Base-by-base conservation (phyloP, 1,140 invertebrate genomes). In the Lordiphosa clarofinis region DNA sequence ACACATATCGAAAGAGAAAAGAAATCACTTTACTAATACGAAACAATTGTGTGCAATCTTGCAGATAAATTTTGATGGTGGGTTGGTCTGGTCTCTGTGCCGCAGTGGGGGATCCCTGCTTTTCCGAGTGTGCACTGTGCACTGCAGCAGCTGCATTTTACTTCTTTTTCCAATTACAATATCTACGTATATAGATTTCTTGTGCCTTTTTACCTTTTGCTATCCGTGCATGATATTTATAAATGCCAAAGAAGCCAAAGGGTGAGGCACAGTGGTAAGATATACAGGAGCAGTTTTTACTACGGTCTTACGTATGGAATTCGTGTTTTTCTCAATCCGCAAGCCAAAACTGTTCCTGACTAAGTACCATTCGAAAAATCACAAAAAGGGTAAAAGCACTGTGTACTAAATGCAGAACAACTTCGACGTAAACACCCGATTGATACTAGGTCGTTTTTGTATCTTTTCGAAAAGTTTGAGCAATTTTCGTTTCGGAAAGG, bases 41-140 rank as follows among this genome's bases (percentile, higher is more conserved):
- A 78, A 86, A 86, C 78, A 78, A 84, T 84, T 84, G 79, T 84
- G 69, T 73, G 73, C 79, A 84, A 84, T 84, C 78, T 86, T 61
- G 61, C 64, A 73, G 61, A 84, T 86, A 84, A 59, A 61, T 71
- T 61, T 82, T 31, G 68, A 31, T 42, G 66, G 42, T 62, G 49
- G 58, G 24, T 24, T 50, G 24, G 6, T 13, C 21, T 35, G 15
- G 11, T n/a, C n/a, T 39, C 13, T 39, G 52, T 24, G 43, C 42
- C 28, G 15, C 47, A 59, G 56, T 15, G 47, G 33, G 48, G 13
- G 10, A 40, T 38, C 48, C 46, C 55, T 42, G 35, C 11, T 36
- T 15, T 38, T 15, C 33, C 12, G 36, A n/a, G 50, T 61, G 31
- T 50, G 50, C 65, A 46, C 12, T 40, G 49, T 33, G 36, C 43